Base-by-base conservation (phyloP, 1,140 invertebrate genomes). In the Tetragnatha versicolor region DNA sequence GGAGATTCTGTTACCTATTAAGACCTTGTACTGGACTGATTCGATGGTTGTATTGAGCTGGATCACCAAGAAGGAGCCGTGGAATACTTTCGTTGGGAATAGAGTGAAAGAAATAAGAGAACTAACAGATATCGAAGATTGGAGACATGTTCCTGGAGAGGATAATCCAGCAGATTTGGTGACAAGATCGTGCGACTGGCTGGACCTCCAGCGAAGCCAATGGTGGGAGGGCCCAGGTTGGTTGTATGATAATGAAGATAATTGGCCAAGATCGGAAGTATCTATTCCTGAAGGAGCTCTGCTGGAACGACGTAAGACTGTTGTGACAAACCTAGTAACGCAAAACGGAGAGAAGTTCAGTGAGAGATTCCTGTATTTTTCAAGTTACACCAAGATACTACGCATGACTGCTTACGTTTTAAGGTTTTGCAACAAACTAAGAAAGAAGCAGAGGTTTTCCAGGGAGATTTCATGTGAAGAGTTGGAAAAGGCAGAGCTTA, bases 301-400 rank as follows among this genome's bases (percentile, higher is more conserved):
- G 7, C n/a, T n/a, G n/a, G n/a, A n/a, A n/a, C 25, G 55, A 35
- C 27, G 70, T n/a, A 73, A 73, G 70, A 60, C 70, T 10, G 68
- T 70, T 22, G 42, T 70, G 12, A 42, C 14, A 35, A 73, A 33
- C 61, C 20, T 47, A 45, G 9, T 0, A 5, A 33, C 17, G 20
- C 3, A 53, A 22, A 42, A 14, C 27, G 20, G 51, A 49, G 65
- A 22, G 0, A 37, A 47, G 39, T 55, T 55, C 55, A 14, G 33
- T 12, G 10, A 73, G n/a, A 42, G 37, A 45, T 45, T 73, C 12
- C 33, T 73, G 20, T 73, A 60, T 20, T 73, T 73, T 60, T 73
- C 70, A 14, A 73, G 55, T 17, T 73, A 61, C n/a, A n/a, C 14
- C 1, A 73, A 17, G 14, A 45, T 60, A 60, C 17, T 45, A 2